Percentiles rank a stretch among this genome's conserved stretches.
Evolutionary conservation across 1,140 invertebrate genomes (phyloP).

Genomic region (Dinothrombium tinctorium): DNA sequence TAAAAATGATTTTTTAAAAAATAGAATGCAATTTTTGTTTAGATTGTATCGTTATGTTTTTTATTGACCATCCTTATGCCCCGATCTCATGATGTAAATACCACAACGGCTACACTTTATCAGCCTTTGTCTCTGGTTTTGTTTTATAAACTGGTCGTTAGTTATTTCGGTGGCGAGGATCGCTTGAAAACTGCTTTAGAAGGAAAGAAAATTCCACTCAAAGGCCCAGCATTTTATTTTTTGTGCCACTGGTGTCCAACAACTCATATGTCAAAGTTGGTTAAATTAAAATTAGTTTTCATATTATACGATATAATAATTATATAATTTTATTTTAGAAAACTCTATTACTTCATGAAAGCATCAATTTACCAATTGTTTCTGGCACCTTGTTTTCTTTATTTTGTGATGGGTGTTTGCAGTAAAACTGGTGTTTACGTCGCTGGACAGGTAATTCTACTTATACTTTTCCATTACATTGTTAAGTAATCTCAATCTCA

Average conservation of each 20-base stretch:
- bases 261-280: constrained; percentile 2
- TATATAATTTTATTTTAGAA: not conserved
- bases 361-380: constrained; percentile 8
- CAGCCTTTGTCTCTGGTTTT: constrained; percentile 8
- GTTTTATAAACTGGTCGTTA: constrained; percentile 8
- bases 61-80: constrained; percentile 7
- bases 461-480: not conserved
- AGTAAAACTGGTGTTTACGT: constrained; percentile 9
- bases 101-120: constrained; percentile 6
- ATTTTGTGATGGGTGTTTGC: constrained; percentile 9
- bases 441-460: constrained; percentile 6
- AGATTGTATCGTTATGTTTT: constrained; percentile 9
- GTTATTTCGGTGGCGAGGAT: constrained; percentile 7
- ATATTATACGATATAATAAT: constrained; percentile 2
- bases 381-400: constrained; percentile 8
- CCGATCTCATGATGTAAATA: constrained; percentile 7
- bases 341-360: constrained; percentile 8
- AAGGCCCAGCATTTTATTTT: constrained; percentile 6
- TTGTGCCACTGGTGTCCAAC: constrained; percentile 6
- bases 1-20: not conserved
- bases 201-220: constrained; percentile 6
- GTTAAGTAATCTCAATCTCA: not conserved
- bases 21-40: not conserved
- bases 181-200: constrained; percentile 4
- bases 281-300: not conserved